These are phyloP conservation scores for Sarcophaga carnaria DNA, from an alignment of 2,888 invertebrate species.

Conservation along the genomic window DNA sequence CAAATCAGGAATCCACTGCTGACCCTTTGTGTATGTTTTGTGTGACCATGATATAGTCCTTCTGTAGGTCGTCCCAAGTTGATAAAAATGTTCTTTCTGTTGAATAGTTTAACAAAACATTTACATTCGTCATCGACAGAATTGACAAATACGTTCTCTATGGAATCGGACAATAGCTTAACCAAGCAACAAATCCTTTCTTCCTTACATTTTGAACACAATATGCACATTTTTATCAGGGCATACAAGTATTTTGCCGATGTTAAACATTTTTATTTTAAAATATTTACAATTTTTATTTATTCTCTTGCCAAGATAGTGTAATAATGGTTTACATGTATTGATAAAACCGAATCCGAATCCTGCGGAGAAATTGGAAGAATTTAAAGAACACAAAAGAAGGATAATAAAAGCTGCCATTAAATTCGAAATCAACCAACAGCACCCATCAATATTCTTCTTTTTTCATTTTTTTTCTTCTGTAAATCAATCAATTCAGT, in stretches of 20 bases:
- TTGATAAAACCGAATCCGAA: not conserved
- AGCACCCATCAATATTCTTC: not conserved
- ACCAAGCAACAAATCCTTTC: not conserved
- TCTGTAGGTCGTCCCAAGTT: not conserved
- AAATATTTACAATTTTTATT: not conserved
- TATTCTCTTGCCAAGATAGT: not conserved
- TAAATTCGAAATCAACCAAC: not conserved
- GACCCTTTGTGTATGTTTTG: no score
- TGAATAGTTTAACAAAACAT: no score
- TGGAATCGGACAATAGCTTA: not conserved
- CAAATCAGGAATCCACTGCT: no score
- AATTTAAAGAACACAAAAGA: not conserved
- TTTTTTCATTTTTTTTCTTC: not conserved
- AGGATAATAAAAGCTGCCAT: not conserved
- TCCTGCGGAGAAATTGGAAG: not conserved
- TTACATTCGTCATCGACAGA: not conserved
- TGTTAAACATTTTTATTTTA: not conserved
- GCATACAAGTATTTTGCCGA: not conserved
- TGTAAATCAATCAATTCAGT: conserved; percentile 27
- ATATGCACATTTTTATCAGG: not conserved
- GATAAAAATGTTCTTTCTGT: no score
- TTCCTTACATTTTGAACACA: not conserved
- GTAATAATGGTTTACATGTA: not conserved
- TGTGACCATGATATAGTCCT: no score
- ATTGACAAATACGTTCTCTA: not conserved